phyloP scores from a whole-genome alignment of 2,797 vertebrate species.

The Tiaroga cobitis region DNA sequence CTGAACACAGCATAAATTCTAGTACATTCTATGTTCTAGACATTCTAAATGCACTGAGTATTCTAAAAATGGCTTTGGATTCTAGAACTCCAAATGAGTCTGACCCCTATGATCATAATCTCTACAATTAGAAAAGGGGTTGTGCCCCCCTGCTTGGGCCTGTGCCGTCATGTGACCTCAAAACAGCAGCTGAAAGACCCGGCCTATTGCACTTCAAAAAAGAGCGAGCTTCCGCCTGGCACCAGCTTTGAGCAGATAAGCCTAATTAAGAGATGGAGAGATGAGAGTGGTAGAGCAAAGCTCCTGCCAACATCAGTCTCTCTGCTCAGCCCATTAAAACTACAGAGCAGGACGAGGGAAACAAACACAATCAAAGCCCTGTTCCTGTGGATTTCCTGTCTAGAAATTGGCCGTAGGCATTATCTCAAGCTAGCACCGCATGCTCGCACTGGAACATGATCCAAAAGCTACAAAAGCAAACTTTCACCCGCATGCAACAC shows the following conservation, averaged over 20 bases:
- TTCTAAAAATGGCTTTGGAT: conserved; percentile 4
- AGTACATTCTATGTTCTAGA: background rate
- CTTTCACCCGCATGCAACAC: conserved; percentile 20
- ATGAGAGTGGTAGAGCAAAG: conserved; percentile 21
- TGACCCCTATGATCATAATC: background rate
- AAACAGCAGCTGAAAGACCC: conserved; percentile 21
- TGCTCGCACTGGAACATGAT: background rate
- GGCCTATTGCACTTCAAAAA: conserved; percentile 45
- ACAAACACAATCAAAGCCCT: conserved; percentile 47
- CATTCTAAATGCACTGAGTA: background rate
- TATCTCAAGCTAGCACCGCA: conserved; percentile 21
- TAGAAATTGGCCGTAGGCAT: conserved; percentile 35
- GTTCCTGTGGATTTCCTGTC: conserved; percentile 42
- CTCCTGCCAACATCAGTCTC: conserved; percentile 39
- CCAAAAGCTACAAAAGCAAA: conserved; percentile 46
- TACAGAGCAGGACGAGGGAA: conserved; percentile 40
- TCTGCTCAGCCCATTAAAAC: conserved; percentile 41
- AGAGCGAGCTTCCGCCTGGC: conserved; percentile 36
- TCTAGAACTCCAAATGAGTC: background rate
- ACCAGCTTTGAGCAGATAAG: conserved; percentile 31
- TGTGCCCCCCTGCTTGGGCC: conserved; percentile 1
- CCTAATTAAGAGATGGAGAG: conserved; percentile 50
- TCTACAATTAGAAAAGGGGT: conserved; percentile 29
- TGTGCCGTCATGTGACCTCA: conserved; percentile 37
- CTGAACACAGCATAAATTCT: background rate